Percentiles rank a stretch among this genome's conserved stretches.
phyloP scores from a whole-genome alignment of 2,888 invertebrate species.

The Oscheius sp. region DNA sequence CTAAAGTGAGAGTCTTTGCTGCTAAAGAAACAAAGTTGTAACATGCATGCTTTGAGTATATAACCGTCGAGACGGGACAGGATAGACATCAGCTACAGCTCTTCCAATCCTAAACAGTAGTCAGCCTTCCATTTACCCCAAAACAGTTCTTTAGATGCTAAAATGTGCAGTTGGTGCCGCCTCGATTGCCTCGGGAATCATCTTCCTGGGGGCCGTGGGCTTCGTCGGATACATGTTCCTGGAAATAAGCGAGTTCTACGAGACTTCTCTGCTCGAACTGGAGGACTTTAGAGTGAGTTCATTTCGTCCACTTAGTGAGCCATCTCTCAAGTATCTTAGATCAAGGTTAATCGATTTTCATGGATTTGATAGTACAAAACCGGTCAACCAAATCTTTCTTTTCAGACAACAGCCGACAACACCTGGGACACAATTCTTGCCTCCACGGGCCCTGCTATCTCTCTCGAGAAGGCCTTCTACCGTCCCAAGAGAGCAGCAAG shows the following conservation, averaged over 20 bases:
- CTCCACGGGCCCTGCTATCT: slow-evolving; percentile 22
- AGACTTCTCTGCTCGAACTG: slow-evolving; percentile 13
- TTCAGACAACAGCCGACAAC: slow-evolving; percentile 48
- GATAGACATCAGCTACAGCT: neutral
- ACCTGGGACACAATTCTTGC: slow-evolving; percentile 56
- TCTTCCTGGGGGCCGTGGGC: slow-evolving; percentile 15
- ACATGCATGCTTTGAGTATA: no score
- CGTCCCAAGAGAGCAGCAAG: slow-evolving; percentile 53
- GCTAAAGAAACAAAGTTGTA: no score
- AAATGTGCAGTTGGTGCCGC: slow-evolving; percentile 2
- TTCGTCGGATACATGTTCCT: slow-evolving; percentile 22
- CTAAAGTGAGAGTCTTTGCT: no score
- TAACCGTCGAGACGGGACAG: no score
- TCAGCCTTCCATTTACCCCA: neutral
- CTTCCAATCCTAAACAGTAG: neutral
- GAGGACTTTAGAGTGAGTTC: slow-evolving; percentile 8
- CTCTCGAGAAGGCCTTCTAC: slow-evolving; percentile 40
- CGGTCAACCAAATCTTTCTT: neutral
- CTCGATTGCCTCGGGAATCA: slow-evolving; percentile 1
- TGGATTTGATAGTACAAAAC: neutral
- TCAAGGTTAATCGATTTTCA: neutral
- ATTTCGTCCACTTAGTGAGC: neutral
- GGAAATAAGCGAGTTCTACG: slow-evolving; percentile 15
- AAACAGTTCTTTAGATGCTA: neutral
- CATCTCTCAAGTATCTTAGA: no score